Conservation (phyloP, 2,113 vertebrate species). For the Phalacrocorax brasilianus region DNA sequence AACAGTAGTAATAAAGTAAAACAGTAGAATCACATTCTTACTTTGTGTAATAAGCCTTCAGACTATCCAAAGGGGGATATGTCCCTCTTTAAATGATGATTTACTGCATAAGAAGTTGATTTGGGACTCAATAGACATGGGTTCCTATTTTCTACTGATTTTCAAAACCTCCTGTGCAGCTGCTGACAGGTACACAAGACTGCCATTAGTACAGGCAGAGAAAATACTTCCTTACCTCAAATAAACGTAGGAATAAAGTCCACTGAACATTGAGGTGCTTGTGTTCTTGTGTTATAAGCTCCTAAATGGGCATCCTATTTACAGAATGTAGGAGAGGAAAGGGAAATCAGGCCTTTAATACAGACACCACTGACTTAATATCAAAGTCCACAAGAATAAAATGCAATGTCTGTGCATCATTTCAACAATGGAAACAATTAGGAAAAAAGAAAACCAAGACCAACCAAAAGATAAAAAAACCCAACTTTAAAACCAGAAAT, state of each 20-base stretch:
- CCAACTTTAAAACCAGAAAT: not conserved
- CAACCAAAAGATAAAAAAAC: not conserved
- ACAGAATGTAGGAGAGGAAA: not conserved
- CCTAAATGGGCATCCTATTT: not conserved
- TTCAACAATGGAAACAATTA: not conserved
- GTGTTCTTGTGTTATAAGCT: not conserved
- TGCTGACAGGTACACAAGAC: not conserved
- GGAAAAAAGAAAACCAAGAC: not conserved
- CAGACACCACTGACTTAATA: not conserved
- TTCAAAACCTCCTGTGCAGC: not conserved
- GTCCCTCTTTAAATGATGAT: not conserved
- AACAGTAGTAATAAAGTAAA: not conserved
- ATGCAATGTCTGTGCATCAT: not conserved
- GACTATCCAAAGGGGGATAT: not conserved
- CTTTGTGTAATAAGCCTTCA: not conserved
- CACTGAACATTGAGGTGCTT: not conserved
- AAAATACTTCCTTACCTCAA: not conserved
- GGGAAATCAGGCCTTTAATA: not conserved
- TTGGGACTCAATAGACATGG: not conserved
- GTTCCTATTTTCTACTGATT: not conserved
- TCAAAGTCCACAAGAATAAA: not conserved
- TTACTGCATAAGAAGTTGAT: not conserved
- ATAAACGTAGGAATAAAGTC: not conserved
- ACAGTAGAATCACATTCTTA: not conserved
- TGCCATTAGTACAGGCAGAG: not conserved